These are phyloP conservation scores for Epirrhoe tristata DNA, from an alignment of 2,888 invertebrate genomes.

Conservation along the genomic window DNA sequence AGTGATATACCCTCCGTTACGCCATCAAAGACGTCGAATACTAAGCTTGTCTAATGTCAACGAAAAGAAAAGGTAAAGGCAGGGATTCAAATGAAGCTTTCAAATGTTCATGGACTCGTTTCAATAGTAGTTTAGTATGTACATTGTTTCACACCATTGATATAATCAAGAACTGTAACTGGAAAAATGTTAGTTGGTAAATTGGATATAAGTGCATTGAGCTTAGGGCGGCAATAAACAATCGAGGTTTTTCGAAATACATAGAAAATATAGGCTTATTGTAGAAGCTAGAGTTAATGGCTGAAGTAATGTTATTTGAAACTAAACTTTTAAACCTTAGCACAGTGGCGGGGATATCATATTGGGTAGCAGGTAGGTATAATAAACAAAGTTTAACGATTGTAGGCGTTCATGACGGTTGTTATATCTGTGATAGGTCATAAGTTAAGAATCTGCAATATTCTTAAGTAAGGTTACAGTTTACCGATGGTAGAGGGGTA, in stretches of 20 bases:
- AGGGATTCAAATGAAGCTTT: too few species aligned
- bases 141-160: neutral
- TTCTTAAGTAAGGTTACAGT: neutral
- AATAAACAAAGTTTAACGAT: neutral
- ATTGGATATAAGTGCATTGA: neutral
- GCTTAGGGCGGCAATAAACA: neutral
- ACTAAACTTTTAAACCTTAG: neutral
- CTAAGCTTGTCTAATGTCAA: too few species aligned
- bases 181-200: neutral
- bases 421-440: neutral
- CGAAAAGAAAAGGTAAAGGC: too few species aligned
- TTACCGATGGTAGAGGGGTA: slow-evolving; percentile 8
- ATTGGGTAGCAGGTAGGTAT: neutral
- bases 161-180: neutral
- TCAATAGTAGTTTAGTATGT: too few species aligned
- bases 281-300: neutral
- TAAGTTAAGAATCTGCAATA: neutral
- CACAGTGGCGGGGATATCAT: too few species aligned
- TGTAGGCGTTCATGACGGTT: neutral
- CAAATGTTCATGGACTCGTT: too few species aligned
- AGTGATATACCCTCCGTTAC: too few species aligned
- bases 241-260: neutral
- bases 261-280: neutral
- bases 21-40: too few species aligned
- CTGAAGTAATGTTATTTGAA: neutral